Evolutionary conservation across 2,888 invertebrate species (phyloP).

Genomic region (Cremastobaeus sp.): DNA sequence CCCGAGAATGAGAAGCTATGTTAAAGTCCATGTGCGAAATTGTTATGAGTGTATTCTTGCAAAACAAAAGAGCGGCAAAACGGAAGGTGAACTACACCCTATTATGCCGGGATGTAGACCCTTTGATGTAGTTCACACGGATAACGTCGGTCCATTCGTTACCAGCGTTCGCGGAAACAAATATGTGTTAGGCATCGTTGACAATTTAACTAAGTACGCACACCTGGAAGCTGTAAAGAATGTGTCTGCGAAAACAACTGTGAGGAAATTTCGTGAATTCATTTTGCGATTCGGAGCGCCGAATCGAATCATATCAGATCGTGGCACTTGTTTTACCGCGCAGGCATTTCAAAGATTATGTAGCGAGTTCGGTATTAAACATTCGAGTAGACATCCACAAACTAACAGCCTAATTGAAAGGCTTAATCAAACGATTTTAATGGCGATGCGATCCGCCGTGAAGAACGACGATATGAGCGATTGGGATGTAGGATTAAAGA

Average conservation of each 20-base stretch:
- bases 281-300: conserved; percentile 52
- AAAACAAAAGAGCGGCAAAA: conserved; percentile 2
- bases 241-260: conserved; percentile 15
- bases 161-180: background rate
- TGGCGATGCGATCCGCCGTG: conserved; percentile 1
- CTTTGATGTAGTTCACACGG: background rate
- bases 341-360: conserved; percentile 48
- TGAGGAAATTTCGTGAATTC: conserved; percentile 31
- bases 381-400: conserved; percentile 44
- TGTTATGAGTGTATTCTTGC: conserved; percentile 14
- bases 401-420: conserved; percentile 44
- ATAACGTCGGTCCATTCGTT: too few species aligned
- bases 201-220: conserved; percentile 27
- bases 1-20: conserved; percentile 3
- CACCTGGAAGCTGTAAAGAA: background rate
- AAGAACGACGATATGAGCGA: background rate
- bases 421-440: conserved; percentile 19
- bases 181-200: conserved; percentile 2
- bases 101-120: conserved; percentile 22
- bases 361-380: conserved; percentile 13
- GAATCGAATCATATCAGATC: conserved; percentile 35
- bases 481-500: background rate
- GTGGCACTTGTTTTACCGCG: conserved; percentile 58
- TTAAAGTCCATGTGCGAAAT: conserved; percentile 14
- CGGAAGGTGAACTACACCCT: conserved; percentile 37